Conservation (phyloP, 2,797 vertebrate genomes). For the Paedocypris micromegethes region DNA sequence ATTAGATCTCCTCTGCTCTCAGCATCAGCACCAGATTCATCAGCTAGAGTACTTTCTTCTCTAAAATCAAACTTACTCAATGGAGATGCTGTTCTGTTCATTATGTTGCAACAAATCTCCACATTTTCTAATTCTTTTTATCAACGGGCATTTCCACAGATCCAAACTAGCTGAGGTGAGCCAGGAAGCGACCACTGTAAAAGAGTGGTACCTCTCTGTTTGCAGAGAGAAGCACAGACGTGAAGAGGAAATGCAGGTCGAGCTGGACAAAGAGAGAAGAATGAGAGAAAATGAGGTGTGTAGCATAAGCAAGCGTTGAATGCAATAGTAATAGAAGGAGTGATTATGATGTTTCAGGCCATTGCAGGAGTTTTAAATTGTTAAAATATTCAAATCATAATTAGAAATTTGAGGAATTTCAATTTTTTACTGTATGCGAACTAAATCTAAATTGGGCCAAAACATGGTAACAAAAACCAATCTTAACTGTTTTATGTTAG, state of each 20-base stretch:
- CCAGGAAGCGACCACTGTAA: conserved; percentile 77
- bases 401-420: no score
- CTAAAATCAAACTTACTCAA: no score
- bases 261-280: conserved; percentile 61
- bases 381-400: no score
- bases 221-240: conserved; percentile 85
- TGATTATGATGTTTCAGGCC: no score
- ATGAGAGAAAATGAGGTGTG: conserved; percentile 72
- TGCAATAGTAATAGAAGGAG: no score
- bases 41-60: conserved; percentile 69
- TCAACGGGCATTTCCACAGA: conserved; percentile 56
- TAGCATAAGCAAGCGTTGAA: no score
- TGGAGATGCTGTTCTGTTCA: no score
- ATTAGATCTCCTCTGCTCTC: conserved; percentile 66
- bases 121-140: background rate
- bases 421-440: no score
- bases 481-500: no score
- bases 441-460: no score
- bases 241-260: conserved; percentile 65
- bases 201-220: conserved; percentile 88
- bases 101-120: background rate
- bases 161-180: conserved; percentile 71
- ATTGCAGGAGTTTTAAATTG: no score
- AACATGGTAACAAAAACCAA: no score
- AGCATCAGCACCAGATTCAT: conserved; percentile 69